A percentile compares a stretch with the other conserved stretches of the same genome.
Conservation (phyloP, 1,140 invertebrate species). For the Goniozus legneri region DNA sequence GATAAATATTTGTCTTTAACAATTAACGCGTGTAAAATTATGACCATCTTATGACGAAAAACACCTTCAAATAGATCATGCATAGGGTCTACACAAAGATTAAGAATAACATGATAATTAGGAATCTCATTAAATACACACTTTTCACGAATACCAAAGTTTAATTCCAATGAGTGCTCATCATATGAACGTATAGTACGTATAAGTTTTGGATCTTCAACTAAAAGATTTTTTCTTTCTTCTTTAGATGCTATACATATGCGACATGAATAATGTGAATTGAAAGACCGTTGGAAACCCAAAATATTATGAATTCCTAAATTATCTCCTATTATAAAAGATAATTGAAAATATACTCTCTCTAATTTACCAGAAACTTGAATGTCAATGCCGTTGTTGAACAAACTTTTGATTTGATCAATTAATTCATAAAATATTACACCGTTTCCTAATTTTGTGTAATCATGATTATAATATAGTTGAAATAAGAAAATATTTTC, state of each 20-base stretch:
- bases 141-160: constrained; percentile 16
- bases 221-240: neutral
- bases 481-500: too few species aligned
- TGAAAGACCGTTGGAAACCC: too few species aligned
- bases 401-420: too few species aligned
- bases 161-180: constrained; percentile 2
- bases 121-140: constrained; percentile 18
- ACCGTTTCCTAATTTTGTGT: too few species aligned
- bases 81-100: constrained; percentile 13
- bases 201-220: constrained; percentile 8
- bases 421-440: too few species aligned
- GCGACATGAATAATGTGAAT: too few species aligned
- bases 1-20: constrained; percentile 11
- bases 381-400: too few species aligned
- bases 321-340: too few species aligned
- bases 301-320: too few species aligned
- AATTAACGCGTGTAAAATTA: constrained; percentile 8
- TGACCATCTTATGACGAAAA: constrained; percentile 10
- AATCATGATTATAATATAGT: too few species aligned
- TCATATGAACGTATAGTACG: constrained; percentile 14
- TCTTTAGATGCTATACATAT: constrained; percentile 14
- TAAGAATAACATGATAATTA: constrained; percentile 13
- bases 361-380: too few species aligned
- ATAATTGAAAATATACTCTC: too few species aligned
- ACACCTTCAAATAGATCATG: constrained; percentile 19